Conservation (phyloP, 2,797 vertebrate species). For the Aeoliscus strigatus region DNA sequence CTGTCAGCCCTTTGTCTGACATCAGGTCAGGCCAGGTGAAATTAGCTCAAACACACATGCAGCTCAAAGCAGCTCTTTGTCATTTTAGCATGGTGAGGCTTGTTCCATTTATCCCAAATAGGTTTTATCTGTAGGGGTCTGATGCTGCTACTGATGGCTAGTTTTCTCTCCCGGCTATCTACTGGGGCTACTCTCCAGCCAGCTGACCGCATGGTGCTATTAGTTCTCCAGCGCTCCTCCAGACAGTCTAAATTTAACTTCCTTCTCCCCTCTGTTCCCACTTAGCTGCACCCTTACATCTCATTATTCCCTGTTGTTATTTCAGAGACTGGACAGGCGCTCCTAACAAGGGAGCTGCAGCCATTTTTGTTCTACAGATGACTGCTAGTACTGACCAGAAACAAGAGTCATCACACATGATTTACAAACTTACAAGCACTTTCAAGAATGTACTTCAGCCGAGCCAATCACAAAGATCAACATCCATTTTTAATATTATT, state of each 20-base stretch:
- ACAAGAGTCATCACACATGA: neutral
- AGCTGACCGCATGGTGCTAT: constrained; percentile 54
- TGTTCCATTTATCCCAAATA: constrained; percentile 39
- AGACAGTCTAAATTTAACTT: constrained; percentile 65
- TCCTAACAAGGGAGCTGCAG: constrained; percentile 28
- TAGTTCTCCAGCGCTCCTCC: constrained; percentile 49
- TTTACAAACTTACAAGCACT: neutral
- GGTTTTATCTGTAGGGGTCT: constrained; percentile 55
- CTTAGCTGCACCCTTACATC: constrained; percentile 42
- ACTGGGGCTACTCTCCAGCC: constrained; percentile 43
- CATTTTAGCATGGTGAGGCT: constrained; percentile 38
- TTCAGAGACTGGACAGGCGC: constrained; percentile 28
- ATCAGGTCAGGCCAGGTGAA: neutral
- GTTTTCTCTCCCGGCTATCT: constrained; percentile 53
- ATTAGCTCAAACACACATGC: constrained; percentile 1
- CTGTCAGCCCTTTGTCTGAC: neutral
- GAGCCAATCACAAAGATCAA: neutral
- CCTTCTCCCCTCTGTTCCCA: constrained; percentile 37
- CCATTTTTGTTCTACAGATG: constrained; percentile 13
- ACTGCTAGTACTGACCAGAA: constrained; percentile 4
- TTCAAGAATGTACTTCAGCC: neutral
- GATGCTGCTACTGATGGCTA: constrained; percentile 34
- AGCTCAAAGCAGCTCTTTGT: constrained; percentile 31
- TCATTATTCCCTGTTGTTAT: constrained; percentile 54
- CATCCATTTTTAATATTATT: too few relatives aligned